A percentile compares a stretch with the other conserved stretches of the same genome.
Evolutionary conservation across 2,888 invertebrate genomes (phyloP).

Genomic region (Sphinx pinastri): DNA sequence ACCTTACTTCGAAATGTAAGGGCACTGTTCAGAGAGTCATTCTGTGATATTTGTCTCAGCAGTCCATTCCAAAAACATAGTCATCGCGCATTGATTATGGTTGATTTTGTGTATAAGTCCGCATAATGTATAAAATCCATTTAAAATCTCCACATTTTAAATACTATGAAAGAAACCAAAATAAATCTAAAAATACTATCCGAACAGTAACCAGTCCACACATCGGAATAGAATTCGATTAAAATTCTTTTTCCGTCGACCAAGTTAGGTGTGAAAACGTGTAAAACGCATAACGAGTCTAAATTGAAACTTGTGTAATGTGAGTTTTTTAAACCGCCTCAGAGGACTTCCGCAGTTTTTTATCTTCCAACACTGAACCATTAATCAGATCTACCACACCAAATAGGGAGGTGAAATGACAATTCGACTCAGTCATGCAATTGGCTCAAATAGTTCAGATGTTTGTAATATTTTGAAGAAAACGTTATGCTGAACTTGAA

Average conservation of each 20-base stretch:
- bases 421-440: background rate
- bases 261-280: background rate
- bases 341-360: constrained; percentile 35
- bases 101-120: too few species aligned
- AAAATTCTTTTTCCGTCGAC: constrained; percentile 14
- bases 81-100: too few species aligned
- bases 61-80: too few species aligned
- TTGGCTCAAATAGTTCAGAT: too few species aligned
- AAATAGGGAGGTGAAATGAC: constrained; percentile 21
- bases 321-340: constrained; percentile 40
- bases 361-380: constrained; percentile 38
- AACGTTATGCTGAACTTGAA: too few species aligned
- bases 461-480: too few species aligned
- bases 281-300: constrained; percentile 35
- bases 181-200: background rate
- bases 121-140: too few species aligned
- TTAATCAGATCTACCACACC: constrained; percentile 55
- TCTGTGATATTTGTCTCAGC: too few species aligned
- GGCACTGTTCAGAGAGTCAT: too few species aligned
- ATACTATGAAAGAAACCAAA: too few species aligned
- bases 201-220: constrained; percentile 28
- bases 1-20: too few species aligned
- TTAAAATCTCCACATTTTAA: too few species aligned
- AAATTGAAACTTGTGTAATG: constrained; percentile 43
- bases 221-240: constrained; percentile 12